Base-by-base conservation (phyloP, 2,113 vertebrate species). In the Rhagologus leucostigma region DNA sequence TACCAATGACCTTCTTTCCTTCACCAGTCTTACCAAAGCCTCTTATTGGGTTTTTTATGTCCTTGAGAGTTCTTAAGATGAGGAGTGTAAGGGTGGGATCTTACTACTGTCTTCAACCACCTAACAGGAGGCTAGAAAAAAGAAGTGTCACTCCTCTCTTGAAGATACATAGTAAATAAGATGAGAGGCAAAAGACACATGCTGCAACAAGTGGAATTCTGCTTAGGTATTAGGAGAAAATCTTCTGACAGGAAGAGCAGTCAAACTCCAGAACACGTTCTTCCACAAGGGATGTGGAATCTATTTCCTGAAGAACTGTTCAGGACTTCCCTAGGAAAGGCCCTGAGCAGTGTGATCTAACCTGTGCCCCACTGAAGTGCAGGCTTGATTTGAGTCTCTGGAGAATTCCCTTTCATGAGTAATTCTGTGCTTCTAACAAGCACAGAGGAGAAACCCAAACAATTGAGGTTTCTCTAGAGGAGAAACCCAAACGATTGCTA, bases 11-110 rank as follows among this genome's bases (percentile, higher is more conserved):
- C 16, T 42, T 78, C 32, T 3, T 84, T 32, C 4, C 15, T 63
- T 67, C 9, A 35, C 41, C 1, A 0, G 1, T 23, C n/a, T 70
- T 86, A 57, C 2, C 3, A 80, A 74, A 70, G 24, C 6, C 7
- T n/a, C 5, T 32, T 52, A 59, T 44, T n/a, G 24, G 1, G 3
- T 10, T 42, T 62, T 75, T 21, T 10, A 18, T 41, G 7, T 32
- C 17, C 84, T 65, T 44, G 9, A 37, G 41, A 26, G 62, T 32
- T 70, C 32, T 57, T 39, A 53, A 74, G 13, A 62, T 57, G 26
- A 87, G 46, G 65, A 87, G 13, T 18, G 5, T 50, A 6, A 75
- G 15, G 11, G 5, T 9, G 5, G 2, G 7, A 41, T 50, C 24
- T 60, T 47, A 15, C 23, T 39, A 11, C 13, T 27, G 12, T 26